Evolutionary conservation across 1,140 invertebrate genomes (phyloP).

Genomic region (Orius insidiosus): DNA sequence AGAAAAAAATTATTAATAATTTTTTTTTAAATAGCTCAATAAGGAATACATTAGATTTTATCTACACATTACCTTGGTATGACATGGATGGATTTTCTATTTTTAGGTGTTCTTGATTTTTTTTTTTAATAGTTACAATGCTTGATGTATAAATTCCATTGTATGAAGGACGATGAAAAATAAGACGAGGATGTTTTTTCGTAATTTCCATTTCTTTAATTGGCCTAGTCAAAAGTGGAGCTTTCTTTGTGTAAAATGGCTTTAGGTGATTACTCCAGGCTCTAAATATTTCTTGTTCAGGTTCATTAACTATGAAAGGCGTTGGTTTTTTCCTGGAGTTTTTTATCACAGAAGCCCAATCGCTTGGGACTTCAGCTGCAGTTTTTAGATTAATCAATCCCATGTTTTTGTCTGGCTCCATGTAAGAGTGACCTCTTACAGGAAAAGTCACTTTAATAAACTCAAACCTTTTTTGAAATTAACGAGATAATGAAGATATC

Average conservation of each 20-base stretch:
- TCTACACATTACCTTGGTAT: no score
- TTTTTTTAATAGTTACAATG: neutral
- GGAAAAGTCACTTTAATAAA: slow-evolving; percentile 5
- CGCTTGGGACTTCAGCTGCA: slow-evolving; percentile 1
- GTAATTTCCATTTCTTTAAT: slow-evolving; percentile 14
- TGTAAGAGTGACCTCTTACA: slow-evolving; percentile 18
- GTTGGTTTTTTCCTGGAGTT: slow-evolving; percentile 1
- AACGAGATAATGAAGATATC: slow-evolving; percentile 1
- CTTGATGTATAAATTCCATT: neutral
- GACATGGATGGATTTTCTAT: no score
- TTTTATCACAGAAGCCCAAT: slow-evolving; percentile 1
- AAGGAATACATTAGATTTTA: no score
- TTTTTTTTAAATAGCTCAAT: no score
- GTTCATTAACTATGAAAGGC: neutral
- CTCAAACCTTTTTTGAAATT: neutral
- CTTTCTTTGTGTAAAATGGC: slow-evolving; percentile 10
- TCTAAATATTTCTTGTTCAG: slow-evolving; percentile 10
- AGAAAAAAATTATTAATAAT: no score
- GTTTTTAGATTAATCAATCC: slow-evolving; percentile 1
- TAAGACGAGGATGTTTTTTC: slow-evolving; percentile 8
- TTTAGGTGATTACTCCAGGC: slow-evolving; percentile 13
- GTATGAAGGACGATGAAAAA: slow-evolving; percentile 6
- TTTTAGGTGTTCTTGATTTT: neutral
- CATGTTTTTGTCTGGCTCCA: slow-evolving; percentile 16
- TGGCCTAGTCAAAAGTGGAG: slow-evolving; percentile 13